phyloP scores from a whole-genome alignment of 2,113 vertebrate species.

The Harpagus bidentatus region DNA sequence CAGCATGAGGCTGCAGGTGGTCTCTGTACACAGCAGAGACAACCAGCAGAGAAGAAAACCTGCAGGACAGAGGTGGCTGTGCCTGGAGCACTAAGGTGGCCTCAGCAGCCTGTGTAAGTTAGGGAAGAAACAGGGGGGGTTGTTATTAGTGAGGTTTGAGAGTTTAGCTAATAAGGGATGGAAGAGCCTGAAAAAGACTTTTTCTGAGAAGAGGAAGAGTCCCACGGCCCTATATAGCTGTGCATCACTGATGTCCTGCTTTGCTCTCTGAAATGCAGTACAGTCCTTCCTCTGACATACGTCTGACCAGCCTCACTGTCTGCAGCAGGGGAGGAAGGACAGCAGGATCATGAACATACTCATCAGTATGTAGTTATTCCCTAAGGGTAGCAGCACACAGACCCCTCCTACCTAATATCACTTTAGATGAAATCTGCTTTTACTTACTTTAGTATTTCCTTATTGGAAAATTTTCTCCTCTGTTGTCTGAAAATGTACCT shows the following conservation, averaged over 20 bases:
- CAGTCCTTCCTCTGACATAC: accelerated
- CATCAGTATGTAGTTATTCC: background rate
- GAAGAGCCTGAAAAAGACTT: background rate
- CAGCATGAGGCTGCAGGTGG: background rate
- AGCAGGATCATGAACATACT: background rate
- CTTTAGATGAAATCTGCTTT: background rate
- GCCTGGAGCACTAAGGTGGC: background rate
- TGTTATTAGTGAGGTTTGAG: background rate
- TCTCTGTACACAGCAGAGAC: background rate
- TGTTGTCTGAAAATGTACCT: background rate
- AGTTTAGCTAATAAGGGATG: background rate
- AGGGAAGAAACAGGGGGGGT: background rate
- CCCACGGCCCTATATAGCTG: background rate
- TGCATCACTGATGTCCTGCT: background rate
- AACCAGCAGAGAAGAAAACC: background rate
- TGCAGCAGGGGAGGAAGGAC: background rate
- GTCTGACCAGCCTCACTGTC: background rate
- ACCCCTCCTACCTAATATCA: background rate
- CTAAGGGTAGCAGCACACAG: background rate
- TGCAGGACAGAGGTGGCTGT: background rate
- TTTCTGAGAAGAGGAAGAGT: background rate
- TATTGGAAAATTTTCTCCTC: background rate
- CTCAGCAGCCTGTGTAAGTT: background rate
- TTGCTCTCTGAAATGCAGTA: background rate
- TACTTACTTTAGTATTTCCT: background rate